A percentile compares a stretch with the other conserved stretches of the same genome.
These are phyloP conservation scores for Alethe castanea DNA, from an alignment of 2,113 vertebrate species.

Conservation along the genomic window DNA sequence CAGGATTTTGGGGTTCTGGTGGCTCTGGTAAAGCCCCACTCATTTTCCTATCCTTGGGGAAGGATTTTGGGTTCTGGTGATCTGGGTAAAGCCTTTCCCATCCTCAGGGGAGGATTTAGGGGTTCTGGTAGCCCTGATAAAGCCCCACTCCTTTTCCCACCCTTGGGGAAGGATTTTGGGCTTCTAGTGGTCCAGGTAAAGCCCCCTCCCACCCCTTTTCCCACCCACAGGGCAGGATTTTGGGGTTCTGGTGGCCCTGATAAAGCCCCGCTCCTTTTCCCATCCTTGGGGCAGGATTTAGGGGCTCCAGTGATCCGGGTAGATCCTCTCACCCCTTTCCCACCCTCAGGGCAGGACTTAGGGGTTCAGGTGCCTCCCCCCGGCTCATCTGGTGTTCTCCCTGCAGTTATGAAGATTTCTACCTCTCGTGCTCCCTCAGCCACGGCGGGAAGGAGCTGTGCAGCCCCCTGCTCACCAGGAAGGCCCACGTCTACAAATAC, in stretches of 20 bases:
- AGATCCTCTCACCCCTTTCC: neutral
- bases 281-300: accelerated
- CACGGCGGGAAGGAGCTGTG: constrained; percentile 91
- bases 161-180: neutral
- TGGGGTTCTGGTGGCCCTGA: accelerated
- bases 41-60: neutral
- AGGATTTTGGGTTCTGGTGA: neutral
- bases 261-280: accelerated
- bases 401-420: constrained; percentile 94
- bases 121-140: accelerated
- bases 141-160: neutral
- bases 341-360: neutral
- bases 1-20: neutral
- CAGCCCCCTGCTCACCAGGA: constrained; percentile 89
- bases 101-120: neutral
- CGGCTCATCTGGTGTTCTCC: neutral
- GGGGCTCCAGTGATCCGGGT: accelerated
- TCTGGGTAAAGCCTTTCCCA: neutral
- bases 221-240: accelerated
- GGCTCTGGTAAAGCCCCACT: neutral
- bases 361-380: neutral
- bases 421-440: constrained; percentile 94
- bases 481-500: constrained; percentile 89
- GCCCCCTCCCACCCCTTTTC: neutral
- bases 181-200: neutral